Conservation (phyloP, 2,113 vertebrate genomes). For the Crotalus tigris region DNA sequence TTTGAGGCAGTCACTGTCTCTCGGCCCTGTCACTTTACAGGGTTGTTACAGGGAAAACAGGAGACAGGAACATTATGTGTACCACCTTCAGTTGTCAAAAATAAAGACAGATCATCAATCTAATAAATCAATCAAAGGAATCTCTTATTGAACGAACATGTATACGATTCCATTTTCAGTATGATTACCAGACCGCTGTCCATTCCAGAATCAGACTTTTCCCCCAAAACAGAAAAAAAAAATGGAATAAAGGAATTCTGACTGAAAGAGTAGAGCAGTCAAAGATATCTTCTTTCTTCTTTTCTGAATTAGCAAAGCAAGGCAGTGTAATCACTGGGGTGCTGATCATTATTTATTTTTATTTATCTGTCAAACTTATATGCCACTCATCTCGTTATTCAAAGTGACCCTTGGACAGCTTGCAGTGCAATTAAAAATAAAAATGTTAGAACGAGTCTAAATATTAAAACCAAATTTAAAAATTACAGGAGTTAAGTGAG, state of each 20-base stretch:
- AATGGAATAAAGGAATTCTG: neutral
- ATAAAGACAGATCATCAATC: neutral
- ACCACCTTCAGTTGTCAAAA: neutral
- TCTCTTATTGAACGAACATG: neutral
- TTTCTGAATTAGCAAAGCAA: neutral
- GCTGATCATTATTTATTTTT: conserved; percentile 1
- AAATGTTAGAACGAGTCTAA: neutral
- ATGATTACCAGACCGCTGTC: too few relatives aligned
- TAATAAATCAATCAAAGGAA: neutral
- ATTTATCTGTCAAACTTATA: neutral
- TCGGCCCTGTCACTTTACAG: neutral
- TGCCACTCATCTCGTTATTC: neutral
- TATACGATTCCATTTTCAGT: neutral
- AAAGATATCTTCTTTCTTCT: neutral
- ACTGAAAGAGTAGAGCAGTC: neutral
- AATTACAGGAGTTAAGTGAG: neutral
- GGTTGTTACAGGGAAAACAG: neutral
- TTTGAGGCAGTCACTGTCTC: neutral
- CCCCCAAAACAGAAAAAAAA: neutral
- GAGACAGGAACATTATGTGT: neutral
- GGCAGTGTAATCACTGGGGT: neutral
- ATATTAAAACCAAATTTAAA: neutral
- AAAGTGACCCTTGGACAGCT: neutral
- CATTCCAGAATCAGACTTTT: neutral
- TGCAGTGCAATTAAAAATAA: neutral